Evolutionary conservation across 2,888 invertebrate genomes (phyloP), one percentile per base, ranked within the genome.

Genomic region (Leptinotarsa juncta): DNA sequence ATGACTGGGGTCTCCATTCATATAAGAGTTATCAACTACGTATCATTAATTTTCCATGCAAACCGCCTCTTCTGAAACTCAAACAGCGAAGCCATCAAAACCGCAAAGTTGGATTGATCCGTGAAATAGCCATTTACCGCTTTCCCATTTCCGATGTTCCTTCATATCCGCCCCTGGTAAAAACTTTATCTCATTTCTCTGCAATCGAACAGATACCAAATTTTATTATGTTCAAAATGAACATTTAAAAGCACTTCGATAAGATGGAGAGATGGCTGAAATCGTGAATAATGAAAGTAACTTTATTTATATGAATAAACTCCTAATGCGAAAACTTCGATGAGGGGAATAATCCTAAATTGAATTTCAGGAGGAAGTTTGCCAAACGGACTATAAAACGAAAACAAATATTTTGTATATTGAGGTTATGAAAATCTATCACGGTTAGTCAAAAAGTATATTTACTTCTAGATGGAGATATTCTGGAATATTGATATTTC

Each of bases 81-180:
- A 23, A 57, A 57, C 26, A 23, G 23, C 57, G 20, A 4, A 57
- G 23, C 57, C 57, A 14, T 16, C 23, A 57, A 57, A 57, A 57
- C 57, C 57, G 57, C 57, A 23, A 15, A 57, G 12, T 57, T 23
- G 18, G 57, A 57, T 23, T 18, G 57, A 57, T 23, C 23, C 57
- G 20, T 23, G 23, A 57, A 57, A 26, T 57, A 4, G 57, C 55
- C 20, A 57, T 57, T 57, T 20, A 20, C 55, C 20, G 55, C 57
- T 57, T 15, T 57, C 23, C 23, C 23, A 23, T 57, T 57, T 57
- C 57, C 57, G 57, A 26, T 57, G 57, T 57, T 57, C 14, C 23
- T 57, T 23, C 14, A 57, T 57, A 23, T 57, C 23, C 57, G 57
- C 57, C 57, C 3, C 3, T 23, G 23, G 57, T 23, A 57, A 57